Evolutionary conservation across 2,113 vertebrate species (phyloP), one percentile per base, ranked within the genome.

Genomic region (Recurvirostra avosetta): DNA sequence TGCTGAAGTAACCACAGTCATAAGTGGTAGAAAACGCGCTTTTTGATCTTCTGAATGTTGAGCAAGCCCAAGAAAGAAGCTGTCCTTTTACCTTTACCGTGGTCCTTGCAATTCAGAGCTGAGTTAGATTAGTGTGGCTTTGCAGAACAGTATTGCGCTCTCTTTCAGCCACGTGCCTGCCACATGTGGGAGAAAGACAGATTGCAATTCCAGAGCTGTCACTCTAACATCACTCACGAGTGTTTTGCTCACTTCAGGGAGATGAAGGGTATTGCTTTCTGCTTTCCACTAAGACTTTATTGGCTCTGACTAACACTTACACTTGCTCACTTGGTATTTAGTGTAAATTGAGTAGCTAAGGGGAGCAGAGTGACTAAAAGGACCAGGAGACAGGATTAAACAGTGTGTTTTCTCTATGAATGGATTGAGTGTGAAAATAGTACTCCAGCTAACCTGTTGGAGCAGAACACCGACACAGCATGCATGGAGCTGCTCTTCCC

Each of bases 201-300:
- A 38, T 70, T 68, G 56, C 55, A 65, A 15, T 49, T 74, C 55
- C 67, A 43, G 78, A 77, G 63, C 85, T 86, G 88, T 55, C 71
- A 36, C 40, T 67, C 25, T 21, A 26, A 25, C 2, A 2, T 53
- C 58, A 26, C 55, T 21, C 26, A 34, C 3, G 0, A 2, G 26
- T 30, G 38, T 41, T 73, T 32, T 1, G 0, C 41, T 87, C 45
- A 21, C 41, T 55, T 59, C 25, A 56, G 17, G 34, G 61, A 70
- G 11, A 29, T 36, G 56, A 61, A 88, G 19, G 10, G 4, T 25
- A 18, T 18, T 53, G 20, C 67, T 63, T 55, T 88, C 73, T 86
- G 34, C 75, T 73, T 63, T 30, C 86, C 71, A 17, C 55, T 61
- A 2, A 0, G 1, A 34, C 27, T 78, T 78, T 27, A 21, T 27